These are phyloP conservation scores for Oriolus oriolus DNA, from an alignment of 2,113 vertebrate species.

Conservation along the genomic window DNA sequence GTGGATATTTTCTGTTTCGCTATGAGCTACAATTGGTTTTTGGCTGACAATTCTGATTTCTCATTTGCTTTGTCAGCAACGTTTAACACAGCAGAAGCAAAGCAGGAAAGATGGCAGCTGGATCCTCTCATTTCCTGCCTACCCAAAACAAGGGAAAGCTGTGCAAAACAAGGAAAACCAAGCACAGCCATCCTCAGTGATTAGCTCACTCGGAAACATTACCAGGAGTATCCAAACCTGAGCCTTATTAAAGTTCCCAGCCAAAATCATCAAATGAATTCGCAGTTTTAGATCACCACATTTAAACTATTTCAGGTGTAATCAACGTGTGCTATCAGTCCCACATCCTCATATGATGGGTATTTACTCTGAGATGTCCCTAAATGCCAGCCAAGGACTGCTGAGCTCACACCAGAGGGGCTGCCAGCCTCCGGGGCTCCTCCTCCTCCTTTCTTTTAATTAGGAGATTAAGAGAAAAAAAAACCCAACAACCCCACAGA, in stretches of 20 bases:
- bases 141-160: background rate
- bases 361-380: background rate
- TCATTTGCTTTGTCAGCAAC: background rate
- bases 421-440: background rate
- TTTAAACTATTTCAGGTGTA: background rate
- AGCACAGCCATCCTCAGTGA: background rate
- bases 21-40: background rate
- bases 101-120: background rate
- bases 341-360: fast-evolving
- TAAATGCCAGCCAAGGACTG: background rate
- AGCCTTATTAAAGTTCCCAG: background rate
- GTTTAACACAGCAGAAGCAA: background rate
- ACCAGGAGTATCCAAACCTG: background rate
- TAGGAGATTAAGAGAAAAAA: background rate
- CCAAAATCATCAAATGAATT: background rate
- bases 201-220: background rate
- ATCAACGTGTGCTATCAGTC: background rate
- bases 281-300: fast-evolving
- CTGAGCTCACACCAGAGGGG: background rate
- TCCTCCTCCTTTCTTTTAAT: background rate
- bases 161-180: background rate
- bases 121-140: background rate
- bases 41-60: background rate
- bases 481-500: fast-evolving
- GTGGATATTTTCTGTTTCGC: background rate